Percentiles rank a stretch among this genome's conserved stretches.
Evolutionary conservation across 2,797 vertebrate genomes (phyloP).

Genomic region (Cyclura pinguis): DNA sequence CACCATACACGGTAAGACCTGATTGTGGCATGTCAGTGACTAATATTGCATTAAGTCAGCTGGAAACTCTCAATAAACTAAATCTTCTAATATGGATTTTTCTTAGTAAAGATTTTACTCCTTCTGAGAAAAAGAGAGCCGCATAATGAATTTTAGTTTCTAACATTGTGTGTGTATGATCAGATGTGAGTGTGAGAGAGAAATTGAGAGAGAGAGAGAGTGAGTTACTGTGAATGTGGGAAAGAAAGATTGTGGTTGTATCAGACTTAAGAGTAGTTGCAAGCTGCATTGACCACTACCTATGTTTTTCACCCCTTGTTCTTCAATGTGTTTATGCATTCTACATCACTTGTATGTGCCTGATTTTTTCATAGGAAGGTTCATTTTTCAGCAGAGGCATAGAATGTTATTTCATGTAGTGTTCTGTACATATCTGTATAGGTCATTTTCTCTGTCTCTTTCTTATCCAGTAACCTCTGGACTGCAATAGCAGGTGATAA

Average conservation of each 20-base stretch:
- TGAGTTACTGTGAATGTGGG: too few species aligned
- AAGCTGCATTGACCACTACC: background rate
- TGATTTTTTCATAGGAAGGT: background rate
- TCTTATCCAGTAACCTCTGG: conserved; percentile 24
- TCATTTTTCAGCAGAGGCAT: background rate
- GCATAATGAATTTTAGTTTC: background rate
- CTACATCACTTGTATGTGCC: background rate
- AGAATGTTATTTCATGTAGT: background rate
- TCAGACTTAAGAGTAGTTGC: background rate
- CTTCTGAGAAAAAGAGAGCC: background rate
- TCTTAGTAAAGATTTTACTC: background rate
- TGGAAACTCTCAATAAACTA: background rate
- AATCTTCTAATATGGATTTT: background rate
- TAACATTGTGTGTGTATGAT: too few species aligned
- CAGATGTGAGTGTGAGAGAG: too few species aligned
- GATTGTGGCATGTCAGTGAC: conserved; percentile 10
- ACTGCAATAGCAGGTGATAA: background rate
- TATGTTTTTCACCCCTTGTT: background rate
- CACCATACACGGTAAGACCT: conserved; percentile 92
- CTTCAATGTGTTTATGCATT: background rate
- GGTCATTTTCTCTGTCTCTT: background rate
- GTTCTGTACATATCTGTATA: background rate
- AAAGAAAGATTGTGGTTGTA: too few species aligned
- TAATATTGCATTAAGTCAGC: background rate
- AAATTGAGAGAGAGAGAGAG: too few species aligned